Evolutionary conservation across 2,888 invertebrate genomes (phyloP).

Genomic region (Neelides folsomi): DNA sequence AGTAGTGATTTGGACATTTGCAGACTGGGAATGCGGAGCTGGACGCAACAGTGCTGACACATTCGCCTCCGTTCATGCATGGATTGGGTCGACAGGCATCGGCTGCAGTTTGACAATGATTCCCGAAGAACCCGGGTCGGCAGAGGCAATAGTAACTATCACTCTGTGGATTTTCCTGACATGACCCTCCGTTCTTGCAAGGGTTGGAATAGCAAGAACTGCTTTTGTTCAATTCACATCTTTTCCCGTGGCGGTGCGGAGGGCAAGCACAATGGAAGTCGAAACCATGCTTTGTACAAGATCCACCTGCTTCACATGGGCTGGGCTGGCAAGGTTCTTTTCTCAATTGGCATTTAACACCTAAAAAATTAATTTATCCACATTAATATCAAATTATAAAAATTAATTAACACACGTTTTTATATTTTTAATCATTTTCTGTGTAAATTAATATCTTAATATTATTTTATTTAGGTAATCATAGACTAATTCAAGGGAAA

Average conservation of each 20-base stretch:
- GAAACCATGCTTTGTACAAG: constrained; percentile 68
- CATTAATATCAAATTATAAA: no score
- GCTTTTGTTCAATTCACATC: constrained; percentile 69
- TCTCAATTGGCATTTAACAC: constrained; percentile 54
- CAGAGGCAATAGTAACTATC: constrained; percentile 84
- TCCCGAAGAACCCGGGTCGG: constrained; percentile 78
- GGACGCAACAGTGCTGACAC: constrained; percentile 47
- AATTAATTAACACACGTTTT: no score
- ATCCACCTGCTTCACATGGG: constrained; percentile 72
- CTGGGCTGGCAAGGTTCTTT: constrained; percentile 84
- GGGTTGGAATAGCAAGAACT: constrained; percentile 74
- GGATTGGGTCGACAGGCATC: constrained; percentile 87
- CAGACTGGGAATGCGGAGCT: constrained; percentile 67
- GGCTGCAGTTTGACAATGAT: constrained; percentile 68
- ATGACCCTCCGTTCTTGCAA: constrained; percentile 82
- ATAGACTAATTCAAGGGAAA: no score
- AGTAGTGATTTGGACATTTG: constrained; percentile 68
- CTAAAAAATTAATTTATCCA: constrained; percentile 7
- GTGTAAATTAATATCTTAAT: no score
- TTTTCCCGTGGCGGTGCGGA: constrained; percentile 60
- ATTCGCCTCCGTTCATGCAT: constrained; percentile 42
- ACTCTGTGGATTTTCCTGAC: constrained; percentile 72
- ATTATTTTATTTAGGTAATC: no score
- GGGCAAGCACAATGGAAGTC: constrained; percentile 75
- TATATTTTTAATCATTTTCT: no score